These are phyloP conservation scores for Apodemia mormo DNA, from an alignment of 2,888 invertebrate species.

Conservation along the genomic window DNA sequence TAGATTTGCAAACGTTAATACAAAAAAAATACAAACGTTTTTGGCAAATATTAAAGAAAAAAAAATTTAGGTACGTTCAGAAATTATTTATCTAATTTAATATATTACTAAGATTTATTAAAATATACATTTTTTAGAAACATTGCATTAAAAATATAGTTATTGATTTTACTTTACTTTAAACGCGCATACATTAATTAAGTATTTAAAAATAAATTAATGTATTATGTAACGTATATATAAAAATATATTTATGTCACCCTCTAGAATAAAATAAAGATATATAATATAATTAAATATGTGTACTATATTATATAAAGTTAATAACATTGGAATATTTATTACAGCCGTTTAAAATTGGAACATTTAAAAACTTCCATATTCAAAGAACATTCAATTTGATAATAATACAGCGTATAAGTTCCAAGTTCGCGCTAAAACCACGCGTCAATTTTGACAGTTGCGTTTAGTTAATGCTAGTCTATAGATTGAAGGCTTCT, in stretches of 20 bases:
- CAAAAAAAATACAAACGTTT: no score
- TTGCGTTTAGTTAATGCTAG: constrained; percentile 5
- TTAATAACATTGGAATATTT: neutral
- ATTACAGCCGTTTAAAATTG: neutral
- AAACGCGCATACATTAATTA: no score
- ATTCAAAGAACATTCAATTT: neutral
- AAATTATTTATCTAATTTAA: no score
- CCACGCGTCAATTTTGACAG: constrained; percentile 18
- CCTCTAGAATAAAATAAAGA: neutral
- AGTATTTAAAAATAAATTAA: no score
- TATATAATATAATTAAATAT: neutral
- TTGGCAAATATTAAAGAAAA: no score
- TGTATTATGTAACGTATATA: no score
- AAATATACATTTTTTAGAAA: no score
- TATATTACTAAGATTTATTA: no score
- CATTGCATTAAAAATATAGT: no score
- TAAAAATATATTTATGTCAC: constrained; percentile 3
- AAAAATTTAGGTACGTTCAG: no score
- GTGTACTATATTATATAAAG: neutral
- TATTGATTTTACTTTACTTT: no score
- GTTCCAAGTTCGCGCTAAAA: constrained; percentile 16
- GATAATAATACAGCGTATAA: constrained; percentile 1
- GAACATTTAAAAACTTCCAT: neutral
- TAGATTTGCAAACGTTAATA: no score
- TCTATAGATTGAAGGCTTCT: constrained; percentile 42